Evolutionary conservation across 2,113 vertebrate species (phyloP), one percentile per base, ranked within the genome.

Genomic region (Cyprinodon brontotheroides): DNA sequence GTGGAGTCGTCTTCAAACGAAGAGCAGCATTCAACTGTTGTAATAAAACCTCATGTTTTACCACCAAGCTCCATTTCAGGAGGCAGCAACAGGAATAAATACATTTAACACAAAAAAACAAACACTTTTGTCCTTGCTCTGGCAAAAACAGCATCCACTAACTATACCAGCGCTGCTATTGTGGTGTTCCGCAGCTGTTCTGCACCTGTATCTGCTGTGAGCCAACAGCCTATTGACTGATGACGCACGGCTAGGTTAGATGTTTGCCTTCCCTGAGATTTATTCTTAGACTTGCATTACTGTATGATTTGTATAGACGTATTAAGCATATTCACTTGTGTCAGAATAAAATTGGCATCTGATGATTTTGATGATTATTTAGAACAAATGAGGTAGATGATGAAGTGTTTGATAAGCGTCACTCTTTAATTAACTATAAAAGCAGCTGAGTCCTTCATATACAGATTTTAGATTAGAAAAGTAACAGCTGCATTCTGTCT

Each of bases 51-150:
- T 53, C 15, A 3, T 53, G 50, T 13, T 53, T 66, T 72, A 48
- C 65, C 65, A 47, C 62, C 29, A 29, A 63, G 63, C 66, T 50
- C 57, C 65, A 63, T 80, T 74, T 66, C 43, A 70, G 29, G 64
- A 65, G 37, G 43, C 36, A 41, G 20, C 65, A 63, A 13, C 61
- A 47, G 47, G 4, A 14, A 53, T 60, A 75, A 80, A 62, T 66
- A 41, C 22, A 45, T 45, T 66, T n/a, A 45, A 57, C 68, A 79
- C 75, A 66, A 64, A 82, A 75, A 65, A 50, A 82, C 74, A 75
- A 77, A 82, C 61, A 74, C 64, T n/a, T 78, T 76, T 76, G 75
- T 81, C 69, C 75, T 85, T 83, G 72, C 50, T 74, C 50, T 68
- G 48, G 47, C 57, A 17, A 43, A 53, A 39, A 45, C 66, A 76